These are phyloP conservation scores for Proisotoma minuta DNA, from an alignment of 2,888 invertebrate species.

Conservation along the genomic window DNA sequence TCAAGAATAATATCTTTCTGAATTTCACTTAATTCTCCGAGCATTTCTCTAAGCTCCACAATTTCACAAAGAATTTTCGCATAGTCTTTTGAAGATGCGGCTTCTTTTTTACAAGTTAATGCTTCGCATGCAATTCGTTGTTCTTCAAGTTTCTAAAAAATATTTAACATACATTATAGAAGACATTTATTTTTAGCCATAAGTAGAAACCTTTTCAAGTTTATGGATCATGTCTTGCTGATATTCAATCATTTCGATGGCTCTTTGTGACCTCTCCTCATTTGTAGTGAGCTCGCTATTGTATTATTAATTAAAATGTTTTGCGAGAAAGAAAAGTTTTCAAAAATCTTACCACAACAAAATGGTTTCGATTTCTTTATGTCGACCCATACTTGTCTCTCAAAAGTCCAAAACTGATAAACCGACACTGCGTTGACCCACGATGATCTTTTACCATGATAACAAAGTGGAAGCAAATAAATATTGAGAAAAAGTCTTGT, in stretches of 20 bases:
- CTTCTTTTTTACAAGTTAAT: no score
- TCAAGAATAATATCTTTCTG: no score
- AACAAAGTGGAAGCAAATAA: no score
- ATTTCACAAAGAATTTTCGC: background rate
- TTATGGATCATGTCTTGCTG: background rate
- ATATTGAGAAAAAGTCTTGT: no score
- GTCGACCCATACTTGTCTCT: constrained; percentile 8
- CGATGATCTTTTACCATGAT: no score
- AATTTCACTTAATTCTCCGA: background rate
- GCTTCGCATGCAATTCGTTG: no score
- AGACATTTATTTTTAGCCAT: no score
- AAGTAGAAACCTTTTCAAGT: background rate
- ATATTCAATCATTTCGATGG: background rate
- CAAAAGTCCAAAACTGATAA: no score
- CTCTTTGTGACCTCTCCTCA: constrained; percentile 1
- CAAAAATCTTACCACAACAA: background rate
- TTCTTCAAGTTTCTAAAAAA: no score
- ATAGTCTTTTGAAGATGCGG: no score
- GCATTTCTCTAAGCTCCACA: background rate
- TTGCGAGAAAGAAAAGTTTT: background rate
- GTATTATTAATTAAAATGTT: background rate
- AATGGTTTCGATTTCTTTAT: constrained; percentile 5
- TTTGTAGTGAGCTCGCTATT: background rate
- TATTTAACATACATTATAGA: no score
- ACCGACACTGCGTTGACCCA: no score